Evolutionary conservation across 2,797 vertebrate species (phyloP).

Genomic region (Pangasius larnaudii): DNA sequence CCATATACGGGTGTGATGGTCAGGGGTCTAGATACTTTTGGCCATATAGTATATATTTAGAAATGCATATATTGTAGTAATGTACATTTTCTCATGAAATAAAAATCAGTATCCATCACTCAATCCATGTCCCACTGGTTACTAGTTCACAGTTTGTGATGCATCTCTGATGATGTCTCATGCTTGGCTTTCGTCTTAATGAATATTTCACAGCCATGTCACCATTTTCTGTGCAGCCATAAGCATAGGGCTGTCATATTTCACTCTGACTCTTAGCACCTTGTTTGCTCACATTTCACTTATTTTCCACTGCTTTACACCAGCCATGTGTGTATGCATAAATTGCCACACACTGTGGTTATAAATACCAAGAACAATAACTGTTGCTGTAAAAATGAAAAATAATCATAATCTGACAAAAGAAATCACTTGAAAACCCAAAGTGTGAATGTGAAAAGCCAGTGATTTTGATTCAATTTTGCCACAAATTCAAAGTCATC

Average conservation of each 20-base stretch:
- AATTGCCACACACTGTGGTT: conserved; percentile 40
- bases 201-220: conserved; percentile 42
- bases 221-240: conserved; percentile 42
- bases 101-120: conserved; percentile 10
- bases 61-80: neutral
- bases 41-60: neutral
- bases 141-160: conserved; percentile 40
- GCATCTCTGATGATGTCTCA: conserved; percentile 45
- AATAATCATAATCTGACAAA: conserved; percentile 23
- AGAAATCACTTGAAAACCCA: conserved; percentile 2
- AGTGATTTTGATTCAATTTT: neutral
- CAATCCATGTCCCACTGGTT: conserved; percentile 30
- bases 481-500: neutral
- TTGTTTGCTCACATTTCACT: conserved; percentile 49
- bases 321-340: conserved; percentile 36
- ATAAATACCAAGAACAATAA: conserved; percentile 55
- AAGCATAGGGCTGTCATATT: conserved; percentile 40
- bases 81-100: neutral
- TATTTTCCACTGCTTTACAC: conserved; percentile 47
- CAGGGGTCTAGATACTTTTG: neutral
- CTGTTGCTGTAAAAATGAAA: conserved; percentile 48
- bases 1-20: neutral
- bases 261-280: conserved; percentile 44
- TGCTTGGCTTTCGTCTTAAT: conserved; percentile 41
- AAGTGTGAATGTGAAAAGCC: neutral